These are phyloP conservation scores for Peromyscus nudipes DNA, from an alignment of 2,797 vertebrate genomes.

Conservation along the genomic window DNA sequence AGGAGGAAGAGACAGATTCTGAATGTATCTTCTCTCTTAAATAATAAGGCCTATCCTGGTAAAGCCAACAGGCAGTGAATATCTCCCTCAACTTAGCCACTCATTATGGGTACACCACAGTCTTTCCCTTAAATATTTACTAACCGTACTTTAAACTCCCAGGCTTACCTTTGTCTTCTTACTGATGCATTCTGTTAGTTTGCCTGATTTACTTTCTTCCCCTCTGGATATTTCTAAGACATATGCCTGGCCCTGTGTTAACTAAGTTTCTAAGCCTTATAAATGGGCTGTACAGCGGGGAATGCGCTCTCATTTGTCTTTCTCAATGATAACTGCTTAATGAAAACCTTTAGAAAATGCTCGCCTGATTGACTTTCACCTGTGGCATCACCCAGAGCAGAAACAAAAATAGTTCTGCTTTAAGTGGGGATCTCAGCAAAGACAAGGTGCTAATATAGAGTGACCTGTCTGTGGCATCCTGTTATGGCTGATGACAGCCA, in stretches of 20 bases:
- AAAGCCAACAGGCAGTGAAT: background rate
- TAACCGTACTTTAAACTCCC: background rate
- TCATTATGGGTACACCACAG: background rate
- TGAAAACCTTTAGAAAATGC: constrained; percentile 74
- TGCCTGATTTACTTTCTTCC: constrained; percentile 21
- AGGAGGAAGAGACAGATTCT: background rate
- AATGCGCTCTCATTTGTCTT: constrained; percentile 60
- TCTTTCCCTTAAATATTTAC: background rate
- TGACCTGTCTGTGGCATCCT: constrained; percentile 83
- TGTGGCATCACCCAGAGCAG: constrained; percentile 73
- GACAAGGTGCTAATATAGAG: constrained; percentile 85
- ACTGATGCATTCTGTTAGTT: background rate
- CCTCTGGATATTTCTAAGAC: constrained; percentile 58
- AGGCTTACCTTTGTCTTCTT: background rate
- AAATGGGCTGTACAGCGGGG: constrained; percentile 49
- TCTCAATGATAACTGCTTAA: constrained; percentile 66
- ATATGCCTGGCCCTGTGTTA: constrained; percentile 64
- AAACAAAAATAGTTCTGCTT: constrained; percentile 83
- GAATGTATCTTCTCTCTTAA: background rate
- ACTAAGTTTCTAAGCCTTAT: constrained; percentile 63
- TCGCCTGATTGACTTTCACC: constrained; percentile 75
- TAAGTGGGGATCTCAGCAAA: constrained; percentile 83
- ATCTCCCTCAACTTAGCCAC: too few species aligned
- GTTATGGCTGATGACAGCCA: constrained; percentile 88
- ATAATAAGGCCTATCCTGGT: background rate